These are phyloP conservation scores for Gopherus evgoodei DNA, from an alignment of 2,113 vertebrate species.

Conservation along the genomic window DNA sequence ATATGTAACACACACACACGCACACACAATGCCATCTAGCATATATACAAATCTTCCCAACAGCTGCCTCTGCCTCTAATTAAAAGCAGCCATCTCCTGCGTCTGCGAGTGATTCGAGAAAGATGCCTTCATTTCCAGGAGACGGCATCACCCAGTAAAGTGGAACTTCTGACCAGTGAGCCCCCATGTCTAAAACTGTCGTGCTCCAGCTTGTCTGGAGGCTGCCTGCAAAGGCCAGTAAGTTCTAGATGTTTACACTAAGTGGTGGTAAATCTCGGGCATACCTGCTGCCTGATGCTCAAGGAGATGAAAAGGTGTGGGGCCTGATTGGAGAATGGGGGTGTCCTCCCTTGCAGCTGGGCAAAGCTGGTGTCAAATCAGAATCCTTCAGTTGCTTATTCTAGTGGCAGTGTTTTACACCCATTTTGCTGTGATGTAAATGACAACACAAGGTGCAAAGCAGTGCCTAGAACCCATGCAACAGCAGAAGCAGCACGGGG, in stretches of 20 bases:
- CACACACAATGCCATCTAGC: constrained; percentile 53
- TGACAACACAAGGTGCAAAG: neutral
- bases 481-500: neutral
- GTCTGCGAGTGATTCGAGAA: neutral
- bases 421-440: neutral
- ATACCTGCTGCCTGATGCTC: neutral
- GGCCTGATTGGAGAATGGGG: neutral
- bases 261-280: neutral
- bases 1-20: constrained; percentile 68
- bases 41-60: constrained; percentile 59
- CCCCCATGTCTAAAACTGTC: too few species aligned
- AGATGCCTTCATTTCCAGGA: constrained; percentile 22
- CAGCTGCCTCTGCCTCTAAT: constrained; percentile 59
- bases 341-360: fast-evolving
- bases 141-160: too few species aligned
- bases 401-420: neutral
- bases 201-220: too few species aligned
- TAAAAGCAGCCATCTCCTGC: constrained; percentile 64
- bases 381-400: neutral
- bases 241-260: fast-evolving
- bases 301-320: neutral
- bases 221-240: too few species aligned
- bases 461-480: neutral
- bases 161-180: too few species aligned
- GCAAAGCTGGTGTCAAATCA: neutral